Evolutionary conservation across 1,140 invertebrate species (phyloP), one percentile per base, ranked within the genome.

Genomic region (Bombus fervidus): DNA sequence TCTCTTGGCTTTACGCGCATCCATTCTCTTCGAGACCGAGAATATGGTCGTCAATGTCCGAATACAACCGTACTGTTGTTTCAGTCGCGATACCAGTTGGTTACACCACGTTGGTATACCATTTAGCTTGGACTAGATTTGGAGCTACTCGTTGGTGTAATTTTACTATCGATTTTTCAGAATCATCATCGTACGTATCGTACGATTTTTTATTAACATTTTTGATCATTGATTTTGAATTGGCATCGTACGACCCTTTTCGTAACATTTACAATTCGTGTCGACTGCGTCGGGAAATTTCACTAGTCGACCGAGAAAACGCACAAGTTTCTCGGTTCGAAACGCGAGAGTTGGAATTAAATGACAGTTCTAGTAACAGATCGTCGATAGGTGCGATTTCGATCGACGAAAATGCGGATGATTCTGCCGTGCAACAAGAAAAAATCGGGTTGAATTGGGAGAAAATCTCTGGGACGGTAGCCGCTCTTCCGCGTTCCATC

Each of bases 401-500:
- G 12, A 13, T 53, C 59, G 59, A 62, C 28, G 28, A n/a, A 62
- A 62, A 0, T 1, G 59, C 28, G 28, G 28, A n/a, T 62, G 59
- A 62, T 4, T n/a, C 59, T 12, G 78, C 57, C 76, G 39, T 39
- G 43, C 53, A 64, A 86, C 39, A 34, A 84, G 68, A 59, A 83
- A 64, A 71, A 66, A 69, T 85, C 82, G 39, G 31, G 34, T 83
- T 64, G 68, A 12, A 53, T 53, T 8, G 18, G 1, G 18, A 53
- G 47, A 53, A 62, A n/a, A 62, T 28, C 59, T n/a, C 28, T n/a
- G 10, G 72, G 62, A 73, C 59, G 59, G 43, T 39, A 1, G 25
- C n/a, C 5, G 53, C 59, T 62, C 80, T 88, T 89, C 77, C 81
- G 81, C 81, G 59, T 88, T 89, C 77, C 87, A 77, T 13, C 18